Percentiles rank a stretch among this genome's conserved stretches.
Conservation (phyloP, 2,113 vertebrate species). For the Eudorcas thomsonii region DNA sequence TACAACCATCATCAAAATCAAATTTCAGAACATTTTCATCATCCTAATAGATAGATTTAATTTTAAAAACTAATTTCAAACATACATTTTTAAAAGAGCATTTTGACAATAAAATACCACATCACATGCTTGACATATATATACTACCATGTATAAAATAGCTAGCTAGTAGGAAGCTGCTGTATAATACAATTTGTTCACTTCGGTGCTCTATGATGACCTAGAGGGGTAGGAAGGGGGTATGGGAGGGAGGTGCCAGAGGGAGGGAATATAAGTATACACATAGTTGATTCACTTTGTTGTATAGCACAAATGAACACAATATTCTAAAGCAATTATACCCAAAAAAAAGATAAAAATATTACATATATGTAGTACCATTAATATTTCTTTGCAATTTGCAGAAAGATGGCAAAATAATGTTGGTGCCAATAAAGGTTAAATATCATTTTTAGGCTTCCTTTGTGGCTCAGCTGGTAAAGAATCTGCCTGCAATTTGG, state of each 20-base stretch:
- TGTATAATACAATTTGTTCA: neutral
- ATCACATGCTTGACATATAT: neutral
- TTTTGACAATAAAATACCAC: neutral
- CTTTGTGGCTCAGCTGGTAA: neutral
- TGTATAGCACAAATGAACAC: neutral
- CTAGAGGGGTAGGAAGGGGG: rapidly evolving
- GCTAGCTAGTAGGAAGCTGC: neutral
- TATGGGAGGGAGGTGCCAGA: neutral
- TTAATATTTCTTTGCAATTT: neutral
- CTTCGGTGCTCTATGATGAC: neutral
- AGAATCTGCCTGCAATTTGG: neutral
- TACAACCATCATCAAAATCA: neutral
- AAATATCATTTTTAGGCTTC: neutral
- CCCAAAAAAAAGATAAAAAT: neutral
- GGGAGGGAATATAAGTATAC: neutral
- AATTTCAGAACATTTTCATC: neutral
- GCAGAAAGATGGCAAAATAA: neutral
- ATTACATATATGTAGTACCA: neutral
- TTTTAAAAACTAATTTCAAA: neutral
- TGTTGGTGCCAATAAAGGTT: neutral
- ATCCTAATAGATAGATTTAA: neutral
- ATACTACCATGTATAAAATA: neutral
- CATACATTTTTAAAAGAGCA: neutral
- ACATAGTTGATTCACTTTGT: neutral
- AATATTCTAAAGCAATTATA: neutral